These are phyloP conservation scores for Cyclura pinguis DNA, from an alignment of 2,797 vertebrate species.

Conservation along the genomic window DNA sequence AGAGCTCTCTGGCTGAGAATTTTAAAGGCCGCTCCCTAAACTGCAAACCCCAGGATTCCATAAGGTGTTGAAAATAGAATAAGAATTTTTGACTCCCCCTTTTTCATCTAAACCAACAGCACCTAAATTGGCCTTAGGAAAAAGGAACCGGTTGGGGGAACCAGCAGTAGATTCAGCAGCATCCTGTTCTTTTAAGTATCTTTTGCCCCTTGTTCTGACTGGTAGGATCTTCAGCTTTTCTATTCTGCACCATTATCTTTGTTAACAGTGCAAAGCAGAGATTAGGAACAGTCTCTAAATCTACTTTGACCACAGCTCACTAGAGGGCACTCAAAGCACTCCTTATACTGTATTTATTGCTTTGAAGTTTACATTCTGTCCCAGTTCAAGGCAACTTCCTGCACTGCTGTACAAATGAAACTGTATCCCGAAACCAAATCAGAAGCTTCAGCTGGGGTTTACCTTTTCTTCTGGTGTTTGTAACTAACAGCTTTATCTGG, in stretches of 20 bases:
- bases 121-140: background rate
- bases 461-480: background rate
- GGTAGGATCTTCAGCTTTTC: background rate
- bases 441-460: background rate
- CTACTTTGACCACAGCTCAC: background rate
- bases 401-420: too few relatives aligned
- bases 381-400: background rate
- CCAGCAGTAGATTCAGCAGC: too few relatives aligned
- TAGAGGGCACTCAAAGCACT: conserved; percentile 10
- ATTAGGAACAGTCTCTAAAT: background rate
- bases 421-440: background rate
- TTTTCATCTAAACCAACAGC: background rate
- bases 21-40: too few relatives aligned
- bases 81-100: background rate
- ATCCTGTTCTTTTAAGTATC: background rate
- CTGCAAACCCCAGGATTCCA: too few relatives aligned
- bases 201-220: background rate
- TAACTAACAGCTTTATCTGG: background rate
- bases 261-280: background rate
- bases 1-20: too few relatives aligned
- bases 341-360: background rate
- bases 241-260: background rate
- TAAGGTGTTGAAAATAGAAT: too few relatives aligned
- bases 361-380: background rate
- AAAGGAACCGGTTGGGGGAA: background rate